Conservation (phyloP, 2,113 vertebrate genomes). For the Misgurnus anguillicaudatus region DNA sequence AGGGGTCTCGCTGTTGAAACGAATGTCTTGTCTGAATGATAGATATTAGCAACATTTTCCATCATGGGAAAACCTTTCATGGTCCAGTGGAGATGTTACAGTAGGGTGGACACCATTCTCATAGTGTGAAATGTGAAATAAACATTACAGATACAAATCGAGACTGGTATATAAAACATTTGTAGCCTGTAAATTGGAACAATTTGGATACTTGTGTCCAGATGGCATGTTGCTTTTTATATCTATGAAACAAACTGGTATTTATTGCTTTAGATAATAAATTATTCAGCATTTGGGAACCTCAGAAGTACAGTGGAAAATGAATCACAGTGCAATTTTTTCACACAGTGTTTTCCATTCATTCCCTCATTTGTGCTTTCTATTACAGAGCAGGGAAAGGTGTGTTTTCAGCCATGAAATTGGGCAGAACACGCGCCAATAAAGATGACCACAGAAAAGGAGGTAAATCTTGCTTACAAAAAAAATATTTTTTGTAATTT, state of each 20-base stretch:
- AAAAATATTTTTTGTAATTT: too few relatives aligned
- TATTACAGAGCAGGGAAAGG: conserved; percentile 83
- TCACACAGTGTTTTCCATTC: neutral
- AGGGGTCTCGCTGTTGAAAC: conserved; percentile 59
- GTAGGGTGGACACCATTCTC: neutral
- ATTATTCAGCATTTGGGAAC: neutral
- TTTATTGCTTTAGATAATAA: neutral
- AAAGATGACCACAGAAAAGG: conserved; percentile 82
- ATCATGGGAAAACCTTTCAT: conserved; percentile 15
- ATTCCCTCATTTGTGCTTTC: neutral
- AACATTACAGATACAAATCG: neutral
- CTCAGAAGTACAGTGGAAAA: neutral
- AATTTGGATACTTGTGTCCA: neutral
- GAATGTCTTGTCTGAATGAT: conserved; percentile 32
- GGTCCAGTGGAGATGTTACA: neutral
- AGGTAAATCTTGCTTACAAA: conserved; percentile 65
- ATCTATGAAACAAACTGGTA: neutral
- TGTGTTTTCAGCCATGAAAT: conserved; percentile 91
- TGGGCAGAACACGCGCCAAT: conserved; percentile 79
- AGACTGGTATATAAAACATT: neutral
- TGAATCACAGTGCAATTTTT: conserved; percentile 4
- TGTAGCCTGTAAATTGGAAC: neutral
- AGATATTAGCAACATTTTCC: conserved; percentile 47
- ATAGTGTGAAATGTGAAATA: conserved; percentile 1
- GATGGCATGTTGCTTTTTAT: neutral